These are phyloP conservation scores for Argynnis bischoffii DNA, from an alignment of 2,888 invertebrate species.

Conservation along the genomic window DNA sequence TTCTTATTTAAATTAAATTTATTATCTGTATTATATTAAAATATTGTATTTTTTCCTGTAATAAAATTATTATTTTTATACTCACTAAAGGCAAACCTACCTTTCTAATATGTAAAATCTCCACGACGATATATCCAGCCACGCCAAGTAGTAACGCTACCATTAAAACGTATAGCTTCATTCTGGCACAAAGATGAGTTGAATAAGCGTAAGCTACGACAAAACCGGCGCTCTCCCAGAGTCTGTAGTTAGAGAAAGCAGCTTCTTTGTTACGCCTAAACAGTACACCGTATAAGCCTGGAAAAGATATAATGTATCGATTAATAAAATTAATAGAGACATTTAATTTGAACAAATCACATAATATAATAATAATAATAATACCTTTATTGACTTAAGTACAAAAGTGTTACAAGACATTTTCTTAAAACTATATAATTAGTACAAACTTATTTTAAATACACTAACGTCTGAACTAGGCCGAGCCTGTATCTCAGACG, in stretches of 20 bases:
- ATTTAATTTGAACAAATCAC: no score
- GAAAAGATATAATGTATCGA: neutral
- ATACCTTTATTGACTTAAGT: no score
- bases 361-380: no score
- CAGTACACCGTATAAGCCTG: constrained; percentile 92
- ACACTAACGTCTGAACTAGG: no score
- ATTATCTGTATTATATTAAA: no score
- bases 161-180: constrained; percentile 93
- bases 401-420: no score
- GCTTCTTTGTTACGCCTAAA: constrained; percentile 95
- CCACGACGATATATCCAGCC: constrained; percentile 90
- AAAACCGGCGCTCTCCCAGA: constrained; percentile 95
- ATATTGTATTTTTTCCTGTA: no score
- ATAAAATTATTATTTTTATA: no score
- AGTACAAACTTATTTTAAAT: no score
- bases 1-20: no score
- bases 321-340: neutral
- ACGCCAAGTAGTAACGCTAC: constrained; percentile 89
- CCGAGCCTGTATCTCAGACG: no score
- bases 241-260: constrained; percentile 94
- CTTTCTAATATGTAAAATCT: constrained; percentile 91
- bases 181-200: constrained; percentile 91
- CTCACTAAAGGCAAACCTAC: constrained; percentile 56
- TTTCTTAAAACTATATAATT: no score
- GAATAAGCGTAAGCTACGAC: constrained; percentile 95